phyloP scores from a whole-genome alignment of 2,113 vertebrate species.

The Ramphastos sulfuratus region DNA sequence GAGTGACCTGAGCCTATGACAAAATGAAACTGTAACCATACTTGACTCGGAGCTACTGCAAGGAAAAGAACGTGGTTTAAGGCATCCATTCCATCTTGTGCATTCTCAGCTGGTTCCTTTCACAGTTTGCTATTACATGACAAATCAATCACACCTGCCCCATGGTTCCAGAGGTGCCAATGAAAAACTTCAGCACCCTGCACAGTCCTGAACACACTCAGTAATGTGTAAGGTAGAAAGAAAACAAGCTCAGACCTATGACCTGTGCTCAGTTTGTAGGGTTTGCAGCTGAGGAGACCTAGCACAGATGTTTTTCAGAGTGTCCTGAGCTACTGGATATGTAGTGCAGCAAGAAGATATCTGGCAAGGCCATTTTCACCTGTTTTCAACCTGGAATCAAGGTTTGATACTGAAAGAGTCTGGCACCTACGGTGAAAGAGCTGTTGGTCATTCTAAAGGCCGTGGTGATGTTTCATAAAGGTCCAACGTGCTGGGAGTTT shows the following conservation, averaged over 20 bases:
- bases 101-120: not conserved
- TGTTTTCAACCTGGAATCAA: not conserved
- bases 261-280: not conserved
- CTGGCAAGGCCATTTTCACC: not conserved
- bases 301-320: not conserved
- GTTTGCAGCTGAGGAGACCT: not conserved
- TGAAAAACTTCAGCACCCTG: not conserved
- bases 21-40: not conserved
- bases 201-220: rapidly evolving
- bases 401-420: not conserved
- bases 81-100: not conserved
- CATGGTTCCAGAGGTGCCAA: not conserved
- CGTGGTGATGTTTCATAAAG: not conserved
- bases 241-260: not conserved
- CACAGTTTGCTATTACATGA: not conserved
- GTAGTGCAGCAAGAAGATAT: not conserved
- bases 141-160: not conserved
- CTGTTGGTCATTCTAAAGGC: not conserved
- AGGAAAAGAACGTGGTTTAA: not conserved
- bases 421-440: not conserved
- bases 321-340: rapidly evolving
- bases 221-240: not conserved
- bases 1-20: not conserved
- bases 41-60: not conserved
- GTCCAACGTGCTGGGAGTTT: rapidly evolving